Conservation (phyloP, 2,888 invertebrate genomes). For the Stenichneumon culpator region DNA sequence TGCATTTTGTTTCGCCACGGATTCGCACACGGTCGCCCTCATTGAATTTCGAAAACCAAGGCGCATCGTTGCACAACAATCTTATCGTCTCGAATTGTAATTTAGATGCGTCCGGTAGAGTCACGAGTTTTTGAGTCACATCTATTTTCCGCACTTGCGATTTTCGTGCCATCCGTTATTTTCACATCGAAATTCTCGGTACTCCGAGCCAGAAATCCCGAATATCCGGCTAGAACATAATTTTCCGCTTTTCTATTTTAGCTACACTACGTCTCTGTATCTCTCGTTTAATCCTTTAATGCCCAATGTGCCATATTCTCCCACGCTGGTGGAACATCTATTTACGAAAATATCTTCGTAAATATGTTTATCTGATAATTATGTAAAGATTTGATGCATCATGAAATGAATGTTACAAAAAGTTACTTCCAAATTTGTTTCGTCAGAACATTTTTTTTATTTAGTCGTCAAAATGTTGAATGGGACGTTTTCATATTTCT, state of each 20-base stretch:
- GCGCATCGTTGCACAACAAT: conserved; percentile 12
- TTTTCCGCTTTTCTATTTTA: conserved; percentile 40
- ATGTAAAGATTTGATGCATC: neutral
- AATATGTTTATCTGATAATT: neutral
- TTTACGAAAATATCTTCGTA: neutral
- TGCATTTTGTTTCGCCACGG: conserved; percentile 20
- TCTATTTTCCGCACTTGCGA: conserved; percentile 16
- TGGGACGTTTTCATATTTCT: neutral
- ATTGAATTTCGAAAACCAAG: conserved; percentile 22
- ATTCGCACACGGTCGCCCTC: neutral
- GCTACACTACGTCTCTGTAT: neutral
- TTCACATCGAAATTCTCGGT: neutral
- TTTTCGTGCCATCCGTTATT: conserved; percentile 21
- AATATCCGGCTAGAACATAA: conserved; percentile 21
- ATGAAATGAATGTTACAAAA: no score
- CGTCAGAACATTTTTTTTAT: no score
- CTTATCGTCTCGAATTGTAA: conserved; percentile 15
- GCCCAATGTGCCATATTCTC: conserved; percentile 2
- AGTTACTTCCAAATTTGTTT: no score
- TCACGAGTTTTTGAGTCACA: conserved; percentile 34
- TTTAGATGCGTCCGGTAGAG: conserved; percentile 20
- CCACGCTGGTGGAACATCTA: no score
- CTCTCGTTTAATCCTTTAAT: neutral
- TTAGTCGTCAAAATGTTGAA: no score
- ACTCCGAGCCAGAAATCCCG: conserved; percentile 22